These are phyloP conservation scores for Syngnathus typhle DNA, from an alignment of 2,113 vertebrate species.

Conservation along the genomic window DNA sequence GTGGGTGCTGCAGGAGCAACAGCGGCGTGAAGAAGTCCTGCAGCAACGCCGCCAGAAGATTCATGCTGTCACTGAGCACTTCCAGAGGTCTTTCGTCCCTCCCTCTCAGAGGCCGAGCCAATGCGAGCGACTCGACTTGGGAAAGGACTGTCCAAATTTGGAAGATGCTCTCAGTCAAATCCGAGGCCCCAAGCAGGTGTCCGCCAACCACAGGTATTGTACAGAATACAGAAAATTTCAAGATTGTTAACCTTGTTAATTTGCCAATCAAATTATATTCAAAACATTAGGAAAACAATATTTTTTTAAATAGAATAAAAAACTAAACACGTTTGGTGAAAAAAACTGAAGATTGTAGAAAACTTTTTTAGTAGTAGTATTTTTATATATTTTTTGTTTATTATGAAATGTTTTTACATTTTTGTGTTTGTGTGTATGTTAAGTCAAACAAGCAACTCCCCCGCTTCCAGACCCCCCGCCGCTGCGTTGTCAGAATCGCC, in stretches of 20 bases:
- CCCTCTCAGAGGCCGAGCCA: slow-evolving; percentile 70
- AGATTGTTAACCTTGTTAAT: too few species aligned
- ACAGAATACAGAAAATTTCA: too few species aligned
- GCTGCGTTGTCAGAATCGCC: slow-evolving; percentile 48
- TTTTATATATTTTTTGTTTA: too few species aligned
- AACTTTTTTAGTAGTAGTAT: too few species aligned
- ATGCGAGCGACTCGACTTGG: slow-evolving; percentile 62
- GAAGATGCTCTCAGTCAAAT: slow-evolving; percentile 83
- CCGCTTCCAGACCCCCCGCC: slow-evolving; percentile 65
- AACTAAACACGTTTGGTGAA: too few species aligned
- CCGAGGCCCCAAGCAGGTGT: slow-evolving; percentile 53
- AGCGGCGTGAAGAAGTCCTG: slow-evolving; percentile 76
- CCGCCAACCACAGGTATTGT: slow-evolving; percentile 45
- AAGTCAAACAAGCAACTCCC: slow-evolving; percentile 65
- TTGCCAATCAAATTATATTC: too few species aligned
- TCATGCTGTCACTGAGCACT: slow-evolving; percentile 85
- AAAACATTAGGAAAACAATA: too few species aligned
- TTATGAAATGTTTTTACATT: too few species aligned
- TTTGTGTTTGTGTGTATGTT: not conserved
- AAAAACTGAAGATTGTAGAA: too few species aligned
- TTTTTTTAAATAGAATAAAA: too few species aligned
- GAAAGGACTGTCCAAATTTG: slow-evolving; percentile 70
- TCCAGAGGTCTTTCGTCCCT: slow-evolving; percentile 76
- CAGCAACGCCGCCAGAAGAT: slow-evolving; percentile 78
- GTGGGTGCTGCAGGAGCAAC: slow-evolving; percentile 77